Percentiles rank a stretch among this genome's conserved stretches.
Evolutionary conservation across 2,113 vertebrate species (phyloP).

Genomic region (Anarrhichthys ocellatus): DNA sequence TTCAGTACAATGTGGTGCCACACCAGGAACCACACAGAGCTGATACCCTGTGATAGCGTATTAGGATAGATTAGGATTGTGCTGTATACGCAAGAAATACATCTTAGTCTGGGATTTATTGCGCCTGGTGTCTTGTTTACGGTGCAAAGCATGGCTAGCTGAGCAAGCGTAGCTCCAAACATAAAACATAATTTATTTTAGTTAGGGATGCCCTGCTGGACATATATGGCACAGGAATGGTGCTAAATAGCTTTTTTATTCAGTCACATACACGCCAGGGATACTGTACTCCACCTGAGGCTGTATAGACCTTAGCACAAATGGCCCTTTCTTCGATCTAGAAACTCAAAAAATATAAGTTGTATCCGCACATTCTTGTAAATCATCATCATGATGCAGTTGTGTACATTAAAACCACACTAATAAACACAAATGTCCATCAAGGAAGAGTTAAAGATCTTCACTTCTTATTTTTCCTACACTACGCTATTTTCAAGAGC

Average conservation of each 20-base stretch:
- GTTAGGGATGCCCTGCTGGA: slow-evolving; percentile 62
- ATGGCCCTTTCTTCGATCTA: neutral
- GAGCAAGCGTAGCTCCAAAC: slow-evolving; percentile 56
- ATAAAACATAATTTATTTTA: slow-evolving; percentile 78
- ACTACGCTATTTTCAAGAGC: slow-evolving; percentile 29
- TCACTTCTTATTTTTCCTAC: slow-evolving; percentile 3
- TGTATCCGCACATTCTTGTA: neutral
- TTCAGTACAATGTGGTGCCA: slow-evolving; percentile 21
- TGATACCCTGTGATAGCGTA: slow-evolving; percentile 61
- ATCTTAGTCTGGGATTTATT: slow-evolving; percentile 72
- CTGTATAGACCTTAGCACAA: slow-evolving; percentile 1
- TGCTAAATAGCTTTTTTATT: slow-evolving; percentile 58
- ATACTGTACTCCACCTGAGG: slow-evolving; percentile 34
- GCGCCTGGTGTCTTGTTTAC: slow-evolving; percentile 66
- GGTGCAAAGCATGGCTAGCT: slow-evolving; percentile 62
- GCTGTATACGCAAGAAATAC: slow-evolving; percentile 69
- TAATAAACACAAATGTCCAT: neutral
- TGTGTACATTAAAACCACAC: neutral
- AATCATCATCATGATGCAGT: neutral
- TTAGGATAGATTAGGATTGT: slow-evolving; percentile 71
- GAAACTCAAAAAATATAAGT: neutral
- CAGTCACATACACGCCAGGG: slow-evolving; percentile 38
- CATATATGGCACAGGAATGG: slow-evolving; percentile 47
- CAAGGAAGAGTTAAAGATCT: neutral
- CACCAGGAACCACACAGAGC: slow-evolving; percentile 21